phyloP scores from a whole-genome alignment of 2,113 vertebrate genomes.

The Crotalus helleri region DNA sequence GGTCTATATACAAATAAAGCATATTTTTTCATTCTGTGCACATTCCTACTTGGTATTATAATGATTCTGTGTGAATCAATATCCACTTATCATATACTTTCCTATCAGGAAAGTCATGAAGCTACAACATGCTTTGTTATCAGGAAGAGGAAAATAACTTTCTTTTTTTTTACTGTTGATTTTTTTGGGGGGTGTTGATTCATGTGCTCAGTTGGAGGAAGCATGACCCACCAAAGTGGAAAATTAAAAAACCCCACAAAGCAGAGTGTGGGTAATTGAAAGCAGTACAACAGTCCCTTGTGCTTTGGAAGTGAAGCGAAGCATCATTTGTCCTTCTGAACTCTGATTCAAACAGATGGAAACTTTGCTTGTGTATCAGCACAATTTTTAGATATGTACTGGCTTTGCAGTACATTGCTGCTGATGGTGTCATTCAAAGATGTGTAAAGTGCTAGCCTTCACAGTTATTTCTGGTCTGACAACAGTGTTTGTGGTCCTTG shows the following conservation, averaged over 20 bases:
- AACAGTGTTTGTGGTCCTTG: not conserved
- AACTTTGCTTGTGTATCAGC: constrained; percentile 16
- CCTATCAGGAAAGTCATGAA: not conserved
- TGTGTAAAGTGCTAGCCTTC: constrained; percentile 6
- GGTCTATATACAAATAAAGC: not conserved
- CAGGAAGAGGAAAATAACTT: not conserved
- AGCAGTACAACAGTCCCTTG: not conserved
- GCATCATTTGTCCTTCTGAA: not conserved
- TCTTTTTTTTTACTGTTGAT: not conserved
- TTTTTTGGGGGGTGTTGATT: not conserved
- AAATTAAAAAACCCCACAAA: not conserved
- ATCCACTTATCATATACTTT: not conserved
- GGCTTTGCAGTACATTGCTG: not conserved
- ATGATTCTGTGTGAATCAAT: not conserved
- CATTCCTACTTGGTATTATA: not conserved
- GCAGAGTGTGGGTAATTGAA: not conserved
- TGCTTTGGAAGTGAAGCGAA: not conserved
- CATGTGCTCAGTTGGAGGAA: not conserved
- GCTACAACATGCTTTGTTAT: not conserved
- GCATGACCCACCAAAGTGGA: not conserved
- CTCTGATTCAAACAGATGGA: not conserved
- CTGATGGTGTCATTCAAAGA: not conserved
- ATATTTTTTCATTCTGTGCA: not conserved
- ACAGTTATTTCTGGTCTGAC: not conserved
- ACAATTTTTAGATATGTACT: not conserved